phyloP scores from a whole-genome alignment of 2,113 vertebrate species.

The Saimiri boliviensis region DNA sequence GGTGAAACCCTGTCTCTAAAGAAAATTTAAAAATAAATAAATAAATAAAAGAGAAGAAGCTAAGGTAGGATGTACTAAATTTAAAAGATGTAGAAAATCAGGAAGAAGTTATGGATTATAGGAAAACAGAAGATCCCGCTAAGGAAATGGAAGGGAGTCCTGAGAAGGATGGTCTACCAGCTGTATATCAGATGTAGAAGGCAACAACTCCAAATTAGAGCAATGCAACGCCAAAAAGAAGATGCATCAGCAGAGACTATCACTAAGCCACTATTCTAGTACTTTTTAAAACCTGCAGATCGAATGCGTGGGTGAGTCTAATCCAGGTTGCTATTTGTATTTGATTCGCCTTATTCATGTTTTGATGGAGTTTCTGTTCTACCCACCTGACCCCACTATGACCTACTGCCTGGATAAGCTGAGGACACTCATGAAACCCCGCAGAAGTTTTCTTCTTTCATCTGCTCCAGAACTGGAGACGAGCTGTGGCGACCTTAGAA shows the following conservation, averaged over 20 bases:
- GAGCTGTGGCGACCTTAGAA: background rate
- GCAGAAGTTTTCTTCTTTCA: background rate
- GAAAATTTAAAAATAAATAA: too few species aligned
- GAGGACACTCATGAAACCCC: background rate
- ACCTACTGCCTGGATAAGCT: background rate
- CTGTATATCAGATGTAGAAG: background rate
- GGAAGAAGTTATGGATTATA: background rate
- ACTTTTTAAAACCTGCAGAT: background rate
- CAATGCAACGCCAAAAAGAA: background rate
- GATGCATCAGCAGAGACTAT: background rate
- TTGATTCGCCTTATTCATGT: background rate
- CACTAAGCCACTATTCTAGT: background rate
- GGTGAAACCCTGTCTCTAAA: too few species aligned
- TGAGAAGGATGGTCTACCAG: background rate
- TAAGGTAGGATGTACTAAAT: background rate
- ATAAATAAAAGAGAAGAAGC: background rate
- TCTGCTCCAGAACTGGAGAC: background rate
- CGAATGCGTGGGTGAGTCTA: background rate
- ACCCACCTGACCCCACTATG: background rate
- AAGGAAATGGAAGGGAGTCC: background rate
- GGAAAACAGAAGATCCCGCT: background rate
- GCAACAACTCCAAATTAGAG: background rate
- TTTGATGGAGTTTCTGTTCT: background rate
- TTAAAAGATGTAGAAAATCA: background rate
- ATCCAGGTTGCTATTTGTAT: background rate